phyloP scores from a whole-genome alignment of 2,888 invertebrate species.

The Hirtodrosophila histrioides region DNA sequence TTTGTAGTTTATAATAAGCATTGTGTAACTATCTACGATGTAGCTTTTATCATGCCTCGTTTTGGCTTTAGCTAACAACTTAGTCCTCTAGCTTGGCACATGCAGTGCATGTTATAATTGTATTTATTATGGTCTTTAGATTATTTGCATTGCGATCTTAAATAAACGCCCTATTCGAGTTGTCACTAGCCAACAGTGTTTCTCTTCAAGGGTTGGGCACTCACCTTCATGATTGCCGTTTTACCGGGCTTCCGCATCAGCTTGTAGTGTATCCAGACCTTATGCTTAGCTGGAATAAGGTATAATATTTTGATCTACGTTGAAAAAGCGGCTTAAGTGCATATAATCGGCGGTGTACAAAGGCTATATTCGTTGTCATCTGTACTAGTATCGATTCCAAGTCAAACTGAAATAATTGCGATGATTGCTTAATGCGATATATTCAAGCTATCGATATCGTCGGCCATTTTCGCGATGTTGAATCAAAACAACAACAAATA shows the following conservation, averaged over 20 bases:
- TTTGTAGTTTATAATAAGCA: constrained; percentile 14
- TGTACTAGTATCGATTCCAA: too few species aligned
- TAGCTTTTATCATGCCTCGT: constrained; percentile 25
- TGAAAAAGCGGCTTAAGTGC: too few species aligned
- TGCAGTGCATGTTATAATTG: constrained; percentile 37
- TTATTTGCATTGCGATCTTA: not conserved
- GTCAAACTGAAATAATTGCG: too few species aligned
- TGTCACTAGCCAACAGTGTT: not conserved
- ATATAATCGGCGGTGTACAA: too few species aligned
- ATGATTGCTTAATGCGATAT: too few species aligned
- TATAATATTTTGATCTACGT: too few species aligned
- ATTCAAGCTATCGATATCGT: constrained; percentile 10
- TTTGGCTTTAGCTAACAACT: constrained; percentile 34
- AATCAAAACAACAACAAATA: constrained; percentile 27
- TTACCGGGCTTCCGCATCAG: too few species aligned
- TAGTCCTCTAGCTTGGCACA: constrained; percentile 35
- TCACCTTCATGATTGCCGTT: constrained; percentile 47
- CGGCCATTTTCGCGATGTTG: constrained; percentile 14
- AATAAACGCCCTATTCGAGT: constrained; percentile 45
- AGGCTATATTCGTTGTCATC: too few species aligned
- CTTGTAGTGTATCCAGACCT: too few species aligned
- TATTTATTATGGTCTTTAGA: constrained; percentile 14
- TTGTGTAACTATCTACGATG: constrained; percentile 1
- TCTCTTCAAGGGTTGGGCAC: constrained; percentile 9
- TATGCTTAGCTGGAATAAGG: too few species aligned